Base-by-base conservation (phyloP, 1,140 invertebrate species). In the Leucophenga varia region DNA sequence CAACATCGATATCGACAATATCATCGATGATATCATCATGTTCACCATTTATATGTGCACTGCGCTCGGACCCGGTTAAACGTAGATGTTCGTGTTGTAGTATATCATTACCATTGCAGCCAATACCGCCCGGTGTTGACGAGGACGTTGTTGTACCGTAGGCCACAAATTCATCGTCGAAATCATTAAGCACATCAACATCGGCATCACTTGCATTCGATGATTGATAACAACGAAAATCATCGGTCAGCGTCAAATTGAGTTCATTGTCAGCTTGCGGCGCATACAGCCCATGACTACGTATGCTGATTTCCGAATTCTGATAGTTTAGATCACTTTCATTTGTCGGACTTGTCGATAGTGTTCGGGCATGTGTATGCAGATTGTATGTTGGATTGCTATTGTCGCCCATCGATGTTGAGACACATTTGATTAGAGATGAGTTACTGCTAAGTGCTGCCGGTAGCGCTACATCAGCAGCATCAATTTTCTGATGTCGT, bases 281-380 rank as follows among this genome's bases (percentile, higher is more conserved):
- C 0, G 80, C 80, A 61, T 82, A 82, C 19, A 82, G 49, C 0
- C 80, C 80, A 47, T 82, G 81, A 50, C 81, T 82, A 22, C 81
- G 73, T 52, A 82, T 82, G 55, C 81, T 82, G 0, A 82, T 79
- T 76, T 82, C 81, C 1, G 81, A 82, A 74, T 82, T 79, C 68
- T 82, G 81, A 53, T 82, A 82, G 52, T 82, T 82, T 4, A 82
- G 79, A 63, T 82, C 81, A 59, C 80, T 82, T 61, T 82, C 81
- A 51, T 79, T 80, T 25, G 79, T 79, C 3, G 79, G 79, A 48
- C 81, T 81, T 32, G 76, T 79, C 0, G 72, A 60, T 1, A 64
- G 55, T 4, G 67, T 45, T 1, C 65, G 60, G 9, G 43, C 38
- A 20, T 44, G 34, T 34, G 16, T 40, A 1, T 40, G 46, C 16